Conservation (phyloP, 2,113 vertebrate genomes). For the Uropsilus gracilis region DNA sequence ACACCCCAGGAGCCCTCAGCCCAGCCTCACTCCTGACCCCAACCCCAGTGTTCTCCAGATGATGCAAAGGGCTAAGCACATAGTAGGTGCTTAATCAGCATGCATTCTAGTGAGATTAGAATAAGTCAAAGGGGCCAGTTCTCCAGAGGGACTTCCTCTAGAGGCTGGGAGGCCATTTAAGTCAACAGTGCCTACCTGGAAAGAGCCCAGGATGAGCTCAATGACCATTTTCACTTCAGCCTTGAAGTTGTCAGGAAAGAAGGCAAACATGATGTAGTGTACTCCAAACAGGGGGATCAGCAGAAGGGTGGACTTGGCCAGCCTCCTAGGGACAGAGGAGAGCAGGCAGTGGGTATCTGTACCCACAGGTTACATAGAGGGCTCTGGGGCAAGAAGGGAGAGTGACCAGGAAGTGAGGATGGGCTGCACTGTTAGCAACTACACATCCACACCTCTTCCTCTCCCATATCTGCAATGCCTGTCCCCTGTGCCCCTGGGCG, state of each 20-base stretch:
- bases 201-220: constrained; percentile 94
- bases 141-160: neutral
- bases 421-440: neutral
- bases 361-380: neutral
- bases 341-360: neutral
- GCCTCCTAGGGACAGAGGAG: constrained; percentile 87
- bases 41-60: neutral
- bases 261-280: constrained; percentile 96
- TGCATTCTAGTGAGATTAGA: neutral
- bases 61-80: neutral
- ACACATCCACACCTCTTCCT: fast-evolving
- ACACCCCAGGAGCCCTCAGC: neutral
- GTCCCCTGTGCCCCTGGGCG: fast-evolving
- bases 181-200: constrained; percentile 89
- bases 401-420: neutral
- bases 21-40: neutral
- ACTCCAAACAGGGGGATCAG: constrained; percentile 97
- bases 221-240: constrained; percentile 90
- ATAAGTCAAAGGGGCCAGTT: neutral
- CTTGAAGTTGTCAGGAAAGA: constrained; percentile 94
- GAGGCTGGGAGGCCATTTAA: neutral
- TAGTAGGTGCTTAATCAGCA: neutral
- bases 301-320: constrained; percentile 97
- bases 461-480: fast-evolving
- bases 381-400: too few relatives aligned